Conservation (phyloP, 1,140 invertebrate genomes). For the Neuroterus valhalla region DNA sequence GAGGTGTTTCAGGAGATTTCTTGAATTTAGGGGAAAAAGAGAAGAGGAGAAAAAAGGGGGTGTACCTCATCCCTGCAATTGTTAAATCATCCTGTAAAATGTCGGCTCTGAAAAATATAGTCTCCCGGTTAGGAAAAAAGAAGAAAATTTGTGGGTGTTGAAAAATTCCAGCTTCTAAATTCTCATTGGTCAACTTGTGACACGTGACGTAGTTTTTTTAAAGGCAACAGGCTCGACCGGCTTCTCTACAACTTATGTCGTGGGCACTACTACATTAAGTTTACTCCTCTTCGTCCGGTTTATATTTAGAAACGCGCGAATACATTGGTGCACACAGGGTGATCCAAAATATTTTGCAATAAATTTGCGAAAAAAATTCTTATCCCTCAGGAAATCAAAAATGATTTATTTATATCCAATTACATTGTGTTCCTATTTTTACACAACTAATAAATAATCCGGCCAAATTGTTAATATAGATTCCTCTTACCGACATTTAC, state of each 20-base stretch:
- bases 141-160: not conserved
- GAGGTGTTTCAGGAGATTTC: too few species aligned
- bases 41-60: too few species aligned
- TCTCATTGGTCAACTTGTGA: not conserved
- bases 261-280: not conserved
- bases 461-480: too few species aligned
- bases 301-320: slow-evolving; percentile 21
- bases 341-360: slow-evolving; percentile 17
- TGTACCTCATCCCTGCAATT: too few species aligned
- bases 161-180: not conserved
- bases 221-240: slow-evolving; percentile 7
- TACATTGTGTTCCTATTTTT: too few species aligned
- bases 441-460: too few species aligned
- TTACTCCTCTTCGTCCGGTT: slow-evolving; percentile 16
- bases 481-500: too few species aligned
- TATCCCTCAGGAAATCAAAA: not conserved
- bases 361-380: not conserved
- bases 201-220: slow-evolving; percentile 12
- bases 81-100: too few species aligned
- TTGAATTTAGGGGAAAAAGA: too few species aligned
- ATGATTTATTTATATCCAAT: not conserved
- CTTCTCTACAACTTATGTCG: slow-evolving; percentile 1
- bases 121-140: too few species aligned
- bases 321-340: slow-evolving; percentile 19
- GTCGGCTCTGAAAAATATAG: too few species aligned